These are phyloP conservation scores for Oenanthe oenanthe DNA, from an alignment of 2,113 vertebrate species.

Conservation along the genomic window DNA sequence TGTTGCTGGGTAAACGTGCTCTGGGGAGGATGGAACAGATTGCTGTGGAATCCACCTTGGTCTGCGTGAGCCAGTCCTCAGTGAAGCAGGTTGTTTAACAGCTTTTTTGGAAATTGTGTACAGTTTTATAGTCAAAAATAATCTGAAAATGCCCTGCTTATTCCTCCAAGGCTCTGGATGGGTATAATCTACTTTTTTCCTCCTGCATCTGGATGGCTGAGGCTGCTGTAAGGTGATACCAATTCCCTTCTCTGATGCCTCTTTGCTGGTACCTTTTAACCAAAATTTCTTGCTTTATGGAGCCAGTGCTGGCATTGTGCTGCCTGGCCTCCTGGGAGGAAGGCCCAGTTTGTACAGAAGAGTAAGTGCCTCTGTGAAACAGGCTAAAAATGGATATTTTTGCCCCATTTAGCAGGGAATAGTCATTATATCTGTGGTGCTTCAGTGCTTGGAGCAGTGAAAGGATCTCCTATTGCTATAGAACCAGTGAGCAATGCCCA, in stretches of 20 bases:
- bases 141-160: not conserved
- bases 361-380: not conserved
- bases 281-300: not conserved
- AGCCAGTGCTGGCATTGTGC: not conserved
- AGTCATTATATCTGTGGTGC: not conserved
- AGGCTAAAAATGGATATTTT: not conserved
- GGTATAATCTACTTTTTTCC: not conserved
- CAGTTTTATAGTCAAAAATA: not conserved
- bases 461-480: not conserved
- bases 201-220: not conserved
- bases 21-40: not conserved
- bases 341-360: not conserved
- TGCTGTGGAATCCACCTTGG: not conserved
- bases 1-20: not conserved
- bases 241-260: not conserved
- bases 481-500: not conserved
- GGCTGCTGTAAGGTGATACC: not conserved
- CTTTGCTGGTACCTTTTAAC: not conserved
- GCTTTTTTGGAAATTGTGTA: not conserved
- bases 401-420: fast-evolving
- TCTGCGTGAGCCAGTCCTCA: not conserved
- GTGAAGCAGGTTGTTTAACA: not conserved
- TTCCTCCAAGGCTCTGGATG: not conserved
- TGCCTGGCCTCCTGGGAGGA: not conserved
- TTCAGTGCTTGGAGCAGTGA: not conserved